Base-by-base conservation (phyloP, 2,888 invertebrate genomes). In the Miltochrista miniata region DNA sequence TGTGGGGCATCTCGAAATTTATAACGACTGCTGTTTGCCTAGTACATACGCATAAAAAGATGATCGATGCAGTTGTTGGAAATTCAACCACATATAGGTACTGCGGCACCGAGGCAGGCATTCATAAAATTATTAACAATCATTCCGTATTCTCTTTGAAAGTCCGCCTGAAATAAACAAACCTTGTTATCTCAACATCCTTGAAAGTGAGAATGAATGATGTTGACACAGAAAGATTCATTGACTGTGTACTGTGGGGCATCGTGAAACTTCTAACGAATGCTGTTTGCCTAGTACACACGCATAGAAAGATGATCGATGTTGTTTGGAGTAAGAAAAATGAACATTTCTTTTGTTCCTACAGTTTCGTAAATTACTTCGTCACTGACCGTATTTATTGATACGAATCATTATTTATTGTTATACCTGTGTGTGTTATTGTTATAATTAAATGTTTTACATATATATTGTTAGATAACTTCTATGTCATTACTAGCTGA, bases 201-300 rank as follows among this genome's bases (percentile, higher is more conserved):
- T 51, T 49, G 57, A 48, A 57, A 45, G 56, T 35, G 49, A 51
- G 48, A 64, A 40, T 55, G 52, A 66, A 43, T 43, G 55, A 47
- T 54, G 51, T 56, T 66, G 55, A 50, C 48, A 54, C 36, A 33
- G 24, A 31, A 38, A 62, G 63, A 66, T 66, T 66, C 62, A 64
- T 66, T 48, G 59, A 44, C 37, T 24, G 35, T 30, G 45, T 55
- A 44, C 37, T 24, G 35, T 30, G 45, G 36, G 35, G 45, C 54
- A 48, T 48, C 35, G 31, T 45, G 51, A 48, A 44, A 29, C 51
- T 61, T 11, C 31, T 40, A 36, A 42, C 43, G 37, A 29, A 12
- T 33, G 39, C 31, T 64, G 59, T 51, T 59, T 54, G 36, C 57
- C 57, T 61, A 47, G 49, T 39, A 44, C 38, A 44, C 34, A 49